Evolutionary conservation across 2,797 vertebrate genomes (phyloP), one percentile per base, ranked within the genome.

Genomic region (Paedocypris micromegethes): DNA sequence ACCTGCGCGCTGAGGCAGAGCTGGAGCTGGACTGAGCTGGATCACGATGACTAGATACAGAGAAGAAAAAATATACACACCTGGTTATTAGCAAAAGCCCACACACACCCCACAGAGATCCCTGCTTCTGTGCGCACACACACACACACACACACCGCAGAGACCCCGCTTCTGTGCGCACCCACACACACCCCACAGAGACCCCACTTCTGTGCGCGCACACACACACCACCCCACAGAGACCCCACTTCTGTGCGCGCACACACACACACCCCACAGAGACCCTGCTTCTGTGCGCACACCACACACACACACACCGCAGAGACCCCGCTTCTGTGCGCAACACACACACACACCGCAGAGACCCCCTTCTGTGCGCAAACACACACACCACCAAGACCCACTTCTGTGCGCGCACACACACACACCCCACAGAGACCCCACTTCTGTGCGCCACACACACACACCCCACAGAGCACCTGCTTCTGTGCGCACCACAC

Each of bases 21-120:
- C 94, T 92, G 94, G 94, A 94, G 93, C 93, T 90, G 93, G 93
- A 92, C 93, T 95, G 93, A 96, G 94, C 92, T 93, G 94, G 94
- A 96, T 94, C 91, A 96, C 93, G 93, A 96, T 95, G 92, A 96
- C 94, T 96, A 89, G 89, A 90, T 91, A 84, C 87, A 87, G 89
- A 84, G 86, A 85, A 90, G 84, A 91, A 85, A 90, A 88, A 87
- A 91, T 81, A 91, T 85, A 91, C 88, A 90, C 63, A 75, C 68
- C 73, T 77, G 81, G 80, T 78, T 75, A 83, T 76, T 77, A 72
- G 67, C 65, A 49, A 50, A 54, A 48, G 37, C 45, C 67, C 75
- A 62, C 55, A 66, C 69, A 65, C 55, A 58, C 48, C 52, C 7
- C 9, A 37, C 42, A 8, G 56, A 51, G 58, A 68, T 39, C 52